These are phyloP conservation scores for Calephelis virginiensis DNA, from an alignment of 1,140 invertebrate species.

Conservation along the genomic window DNA sequence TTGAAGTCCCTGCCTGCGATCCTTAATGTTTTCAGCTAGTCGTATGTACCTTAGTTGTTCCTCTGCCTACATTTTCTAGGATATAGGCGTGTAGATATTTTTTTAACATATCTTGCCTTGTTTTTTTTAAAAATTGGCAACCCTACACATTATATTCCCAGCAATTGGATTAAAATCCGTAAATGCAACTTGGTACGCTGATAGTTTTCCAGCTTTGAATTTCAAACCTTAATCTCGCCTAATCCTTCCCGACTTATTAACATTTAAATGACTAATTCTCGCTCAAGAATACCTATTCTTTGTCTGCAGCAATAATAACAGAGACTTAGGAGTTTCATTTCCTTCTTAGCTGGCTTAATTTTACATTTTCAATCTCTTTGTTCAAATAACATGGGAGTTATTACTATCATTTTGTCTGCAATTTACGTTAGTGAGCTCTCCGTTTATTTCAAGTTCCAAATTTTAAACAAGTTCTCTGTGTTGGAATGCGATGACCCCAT, in stretches of 20 bases:
- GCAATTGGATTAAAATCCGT: too few relatives aligned
- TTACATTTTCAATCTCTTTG: constrained; percentile 1
- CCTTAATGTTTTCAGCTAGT: too few relatives aligned
- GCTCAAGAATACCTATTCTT: constrained; percentile 8
- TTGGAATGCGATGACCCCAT: too few relatives aligned
- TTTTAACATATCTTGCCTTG: too few relatives aligned
- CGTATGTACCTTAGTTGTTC: too few relatives aligned
- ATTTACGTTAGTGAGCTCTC: not conserved
- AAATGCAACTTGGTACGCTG: not conserved
- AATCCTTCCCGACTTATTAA: constrained; percentile 6
- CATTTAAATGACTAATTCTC: constrained; percentile 12
- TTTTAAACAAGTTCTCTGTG: too few relatives aligned
- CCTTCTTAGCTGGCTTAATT: constrained; percentile 10
- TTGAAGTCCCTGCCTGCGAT: too few relatives aligned
- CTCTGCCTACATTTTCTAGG: too few relatives aligned
- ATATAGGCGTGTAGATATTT: too few relatives aligned
- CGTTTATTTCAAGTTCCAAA: not conserved
- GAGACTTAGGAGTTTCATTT: constrained; percentile 15
- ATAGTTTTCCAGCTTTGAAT: not conserved
- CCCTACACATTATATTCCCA: too few relatives aligned
- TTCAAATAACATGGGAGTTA: not conserved
- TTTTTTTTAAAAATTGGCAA: too few relatives aligned
- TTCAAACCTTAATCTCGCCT: not conserved
- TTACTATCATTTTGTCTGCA: not conserved
- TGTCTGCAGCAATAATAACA: constrained; percentile 15